Conservation (phyloP, 2,797 vertebrate genomes). For the Platalea minor region DNA sequence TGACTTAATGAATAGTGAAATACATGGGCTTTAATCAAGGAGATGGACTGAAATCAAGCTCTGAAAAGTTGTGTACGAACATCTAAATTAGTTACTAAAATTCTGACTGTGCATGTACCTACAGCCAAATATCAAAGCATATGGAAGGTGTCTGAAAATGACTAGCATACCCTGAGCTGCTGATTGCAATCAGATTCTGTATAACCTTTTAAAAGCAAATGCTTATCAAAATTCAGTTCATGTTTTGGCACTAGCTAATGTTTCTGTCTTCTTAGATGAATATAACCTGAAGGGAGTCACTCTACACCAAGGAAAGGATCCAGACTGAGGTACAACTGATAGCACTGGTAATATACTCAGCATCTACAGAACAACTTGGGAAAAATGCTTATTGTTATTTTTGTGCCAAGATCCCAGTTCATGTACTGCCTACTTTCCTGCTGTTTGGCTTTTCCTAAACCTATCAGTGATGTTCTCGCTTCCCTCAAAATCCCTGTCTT, state of each 20-base stretch:
- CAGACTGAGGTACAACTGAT: background rate
- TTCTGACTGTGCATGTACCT: slow-evolving; percentile 8
- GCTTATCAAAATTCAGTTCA: slow-evolving; percentile 57
- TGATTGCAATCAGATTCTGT: slow-evolving; percentile 58
- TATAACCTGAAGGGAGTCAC: slow-evolving; percentile 17
- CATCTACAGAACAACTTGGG: background rate
- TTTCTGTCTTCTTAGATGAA: slow-evolving; percentile 43
- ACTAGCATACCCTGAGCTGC: background rate
- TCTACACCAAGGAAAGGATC: background rate
- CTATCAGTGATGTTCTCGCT: background rate
- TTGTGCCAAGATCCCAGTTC: background rate
- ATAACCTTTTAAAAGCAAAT: background rate
- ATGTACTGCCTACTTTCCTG: background rate
- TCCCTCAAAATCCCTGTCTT: background rate
- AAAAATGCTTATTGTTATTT: slow-evolving; percentile 1
- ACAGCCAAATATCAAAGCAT: slow-evolving; percentile 37
- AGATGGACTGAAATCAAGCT: slow-evolving; percentile 15
- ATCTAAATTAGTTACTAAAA: slow-evolving; percentile 6
- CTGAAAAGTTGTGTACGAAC: slow-evolving; percentile 1
- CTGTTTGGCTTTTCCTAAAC: background rate
- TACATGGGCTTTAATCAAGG: slow-evolving; percentile 4
- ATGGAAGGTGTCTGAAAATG: slow-evolving; percentile 1
- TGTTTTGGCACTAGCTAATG: slow-evolving; percentile 12
- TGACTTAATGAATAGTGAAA: background rate
- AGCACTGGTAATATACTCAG: background rate